Conservation (phyloP, 2,797 vertebrate genomes). For the Sebastes paucispinis region DNA sequence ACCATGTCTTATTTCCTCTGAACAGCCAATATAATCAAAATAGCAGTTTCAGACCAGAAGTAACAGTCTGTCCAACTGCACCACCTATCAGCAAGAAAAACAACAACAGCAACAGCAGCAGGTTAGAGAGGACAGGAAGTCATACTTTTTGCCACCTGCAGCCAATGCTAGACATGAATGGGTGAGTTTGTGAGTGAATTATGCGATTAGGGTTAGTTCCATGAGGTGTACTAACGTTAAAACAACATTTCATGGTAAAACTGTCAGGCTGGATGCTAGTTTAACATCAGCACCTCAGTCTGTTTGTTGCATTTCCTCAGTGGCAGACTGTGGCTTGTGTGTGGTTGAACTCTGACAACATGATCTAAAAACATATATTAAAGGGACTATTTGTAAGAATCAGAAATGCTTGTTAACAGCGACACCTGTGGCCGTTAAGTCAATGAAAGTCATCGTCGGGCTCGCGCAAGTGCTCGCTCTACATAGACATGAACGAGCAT, state of each 20-base stretch:
- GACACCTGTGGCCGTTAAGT: too few species aligned
- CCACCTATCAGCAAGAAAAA: background rate
- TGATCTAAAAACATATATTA: background rate
- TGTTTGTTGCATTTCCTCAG: background rate
- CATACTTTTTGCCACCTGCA: background rate
- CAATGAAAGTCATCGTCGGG: too few species aligned
- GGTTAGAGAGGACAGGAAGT: background rate
- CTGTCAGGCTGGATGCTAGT: background rate
- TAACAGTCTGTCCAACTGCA: background rate
- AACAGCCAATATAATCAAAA: background rate
- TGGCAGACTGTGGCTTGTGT: background rate
- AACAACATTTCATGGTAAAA: background rate
- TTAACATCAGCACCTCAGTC: background rate
- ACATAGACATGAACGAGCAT: too few species aligned
- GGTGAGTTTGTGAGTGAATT: background rate
- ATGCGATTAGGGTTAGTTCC: background rate
- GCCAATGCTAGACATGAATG: background rate
- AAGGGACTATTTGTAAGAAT: too few species aligned
- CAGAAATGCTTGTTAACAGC: too few species aligned
- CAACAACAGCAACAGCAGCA: background rate
- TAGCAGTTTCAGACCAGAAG: background rate
- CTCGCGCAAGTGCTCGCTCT: fast-evolving
- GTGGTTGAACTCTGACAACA: background rate
- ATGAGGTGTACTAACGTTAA: background rate
- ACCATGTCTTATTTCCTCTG: background rate